These are phyloP conservation scores for Gracilinanus agilis DNA, from an alignment of 2,113 vertebrate species.

Conservation along the genomic window DNA sequence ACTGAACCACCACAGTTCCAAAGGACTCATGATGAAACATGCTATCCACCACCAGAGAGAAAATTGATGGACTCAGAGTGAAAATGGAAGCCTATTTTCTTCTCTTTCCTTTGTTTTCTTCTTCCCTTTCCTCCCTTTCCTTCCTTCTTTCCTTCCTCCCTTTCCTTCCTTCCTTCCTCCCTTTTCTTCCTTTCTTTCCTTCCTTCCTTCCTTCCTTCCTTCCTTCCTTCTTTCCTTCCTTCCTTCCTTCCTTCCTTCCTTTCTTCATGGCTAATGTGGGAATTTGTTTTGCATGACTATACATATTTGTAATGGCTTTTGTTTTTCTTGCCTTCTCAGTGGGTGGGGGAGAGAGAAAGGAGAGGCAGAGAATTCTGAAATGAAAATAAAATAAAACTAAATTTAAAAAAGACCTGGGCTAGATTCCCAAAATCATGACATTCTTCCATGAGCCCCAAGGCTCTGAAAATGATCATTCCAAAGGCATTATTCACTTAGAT, in stretches of 20 bases:
- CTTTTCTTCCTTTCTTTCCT: neutral
- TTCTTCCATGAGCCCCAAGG: conserved; percentile 46
- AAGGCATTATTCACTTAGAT: conserved; percentile 59
- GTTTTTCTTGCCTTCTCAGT: neutral
- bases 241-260: neutral
- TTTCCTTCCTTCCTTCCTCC: too few relatives aligned
- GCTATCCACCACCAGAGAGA: neutral
- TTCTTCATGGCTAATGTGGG: neutral
- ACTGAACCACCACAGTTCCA: neutral
- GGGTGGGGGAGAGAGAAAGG: neutral
- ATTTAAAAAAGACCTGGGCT: conserved; percentile 15
- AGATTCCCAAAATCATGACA: conserved; percentile 49
- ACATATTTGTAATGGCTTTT: neutral
- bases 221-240: neutral
- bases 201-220: neutral
- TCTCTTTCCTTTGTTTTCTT: too few relatives aligned
- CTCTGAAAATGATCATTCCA: conserved; percentile 28
- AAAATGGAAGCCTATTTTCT: neutral
- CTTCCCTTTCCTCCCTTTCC: too few relatives aligned
- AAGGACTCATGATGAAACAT: neutral
- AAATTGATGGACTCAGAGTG: neutral
- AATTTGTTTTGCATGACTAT: neutral
- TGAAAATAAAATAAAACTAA: neutral
- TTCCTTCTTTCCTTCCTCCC: too few relatives aligned
- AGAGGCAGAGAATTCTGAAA: neutral